Evolutionary conservation across 2,113 vertebrate species (phyloP).

Genomic region (Pseudorhombus dupliciocellatus): DNA sequence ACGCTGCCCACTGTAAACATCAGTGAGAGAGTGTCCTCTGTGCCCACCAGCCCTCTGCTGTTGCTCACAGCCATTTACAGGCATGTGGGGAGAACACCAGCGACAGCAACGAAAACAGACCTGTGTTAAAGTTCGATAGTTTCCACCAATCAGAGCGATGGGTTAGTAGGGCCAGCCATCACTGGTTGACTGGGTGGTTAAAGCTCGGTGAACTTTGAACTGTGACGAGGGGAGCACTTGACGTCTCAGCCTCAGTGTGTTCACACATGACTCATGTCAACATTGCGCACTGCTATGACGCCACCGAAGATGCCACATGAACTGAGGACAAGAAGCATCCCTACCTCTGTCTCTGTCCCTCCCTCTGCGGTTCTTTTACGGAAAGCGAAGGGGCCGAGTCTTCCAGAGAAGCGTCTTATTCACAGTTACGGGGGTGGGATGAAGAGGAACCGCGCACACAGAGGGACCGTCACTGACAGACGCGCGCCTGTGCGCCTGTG

Average conservation of each 20-base stretch:
- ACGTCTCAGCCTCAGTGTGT: not conserved
- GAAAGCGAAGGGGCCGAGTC: conserved; percentile 27
- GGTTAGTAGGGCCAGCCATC: too few relatives aligned
- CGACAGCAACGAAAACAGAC: conserved; percentile 21
- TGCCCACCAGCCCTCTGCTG: conserved; percentile 22
- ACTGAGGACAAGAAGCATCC: not conserved
- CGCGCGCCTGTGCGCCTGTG: conserved; percentile 7
- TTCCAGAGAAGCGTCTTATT: conserved; percentile 13
- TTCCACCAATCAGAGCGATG: not conserved
- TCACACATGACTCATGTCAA: conserved; percentile 16
- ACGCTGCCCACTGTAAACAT: conserved; percentile 63
- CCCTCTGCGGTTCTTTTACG: conserved; percentile 17
- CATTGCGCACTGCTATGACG: conserved; percentile 34
- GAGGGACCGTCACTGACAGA: not conserved
- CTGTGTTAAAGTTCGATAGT: too few relatives aligned
- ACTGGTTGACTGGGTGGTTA: too few relatives aligned
- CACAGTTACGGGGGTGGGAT: not conserved
- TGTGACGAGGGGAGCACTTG: too few relatives aligned
- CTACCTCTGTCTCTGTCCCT: not conserved
- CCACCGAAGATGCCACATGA: not conserved
- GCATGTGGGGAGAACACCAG: conserved; percentile 20
- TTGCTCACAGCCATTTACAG: conserved; percentile 64
- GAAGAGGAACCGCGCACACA: conserved; percentile 25
- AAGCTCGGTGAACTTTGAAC: not conserved
- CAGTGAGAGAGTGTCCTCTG: conserved; percentile 47